These are phyloP conservation scores for Drosophila seclusa DNA, from an alignment of 2,888 invertebrate genomes.

Conservation along the genomic window DNA sequence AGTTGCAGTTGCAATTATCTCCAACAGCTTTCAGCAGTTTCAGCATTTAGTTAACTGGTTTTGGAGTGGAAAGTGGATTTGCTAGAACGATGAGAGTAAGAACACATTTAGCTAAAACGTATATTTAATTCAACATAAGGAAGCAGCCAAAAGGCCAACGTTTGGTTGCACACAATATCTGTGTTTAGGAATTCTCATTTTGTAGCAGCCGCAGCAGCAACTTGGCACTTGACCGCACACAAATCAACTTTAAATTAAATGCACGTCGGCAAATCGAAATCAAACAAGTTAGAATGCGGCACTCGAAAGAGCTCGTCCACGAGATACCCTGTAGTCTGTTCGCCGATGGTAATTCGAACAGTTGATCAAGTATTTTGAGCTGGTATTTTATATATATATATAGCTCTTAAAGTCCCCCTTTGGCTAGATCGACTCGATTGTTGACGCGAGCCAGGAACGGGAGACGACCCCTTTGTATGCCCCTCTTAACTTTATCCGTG, in stretches of 20 bases:
- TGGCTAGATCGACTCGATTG: background rate
- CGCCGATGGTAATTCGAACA: background rate
- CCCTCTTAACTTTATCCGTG: background rate
- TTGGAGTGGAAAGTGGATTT: constrained; percentile 1
- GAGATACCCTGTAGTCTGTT: background rate
- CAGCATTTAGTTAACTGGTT: background rate
- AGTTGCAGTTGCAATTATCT: background rate
- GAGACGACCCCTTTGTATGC: background rate
- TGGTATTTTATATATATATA: background rate
- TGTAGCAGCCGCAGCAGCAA: constrained; percentile 10
- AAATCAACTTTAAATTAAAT: constrained; percentile 79
- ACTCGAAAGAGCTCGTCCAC: background rate
- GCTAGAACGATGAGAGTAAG: constrained; percentile 31
- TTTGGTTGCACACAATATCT: constrained; percentile 47
- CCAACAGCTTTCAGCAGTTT: constrained; percentile 18
- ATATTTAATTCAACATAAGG: constrained; percentile 32
- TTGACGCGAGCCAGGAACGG: background rate
- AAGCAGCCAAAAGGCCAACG: constrained; percentile 12
- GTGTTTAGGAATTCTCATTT: constrained; percentile 62
- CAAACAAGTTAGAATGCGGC: constrained; percentile 13
- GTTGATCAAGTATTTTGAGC: background rate
- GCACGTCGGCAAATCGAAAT: constrained; percentile 38
- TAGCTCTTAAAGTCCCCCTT: background rate
- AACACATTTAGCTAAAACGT: constrained; percentile 16
- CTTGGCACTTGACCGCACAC: constrained; percentile 43